A percentile compares a stretch with the other conserved stretches of the same genome.
These are phyloP conservation scores for Melanotaenia nigrans DNA, from an alignment of 2,797 vertebrate species.

Conservation along the genomic window DNA sequence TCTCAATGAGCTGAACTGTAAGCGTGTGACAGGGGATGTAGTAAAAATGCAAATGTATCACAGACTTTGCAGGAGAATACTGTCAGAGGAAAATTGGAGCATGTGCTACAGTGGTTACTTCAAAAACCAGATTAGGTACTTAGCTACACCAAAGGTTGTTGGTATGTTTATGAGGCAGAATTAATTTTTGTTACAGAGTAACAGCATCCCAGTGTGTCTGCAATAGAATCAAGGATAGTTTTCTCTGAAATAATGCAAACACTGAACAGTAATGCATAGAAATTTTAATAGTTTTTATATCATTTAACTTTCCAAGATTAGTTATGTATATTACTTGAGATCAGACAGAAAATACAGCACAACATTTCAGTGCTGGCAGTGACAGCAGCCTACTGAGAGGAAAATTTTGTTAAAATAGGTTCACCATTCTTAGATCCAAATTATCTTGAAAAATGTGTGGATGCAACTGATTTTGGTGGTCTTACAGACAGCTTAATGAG, in stretches of 20 bases:
- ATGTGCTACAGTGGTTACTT: conserved; percentile 30
- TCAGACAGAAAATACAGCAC: conserved; percentile 26
- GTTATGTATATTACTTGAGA: conserved; percentile 16
- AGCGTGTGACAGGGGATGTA: conserved; percentile 60
- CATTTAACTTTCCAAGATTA: conserved; percentile 5
- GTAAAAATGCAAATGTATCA: conserved; percentile 68
- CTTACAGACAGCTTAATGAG: conserved; percentile 17
- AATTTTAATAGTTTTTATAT: conserved; percentile 1
- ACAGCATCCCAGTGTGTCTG: conserved; percentile 22
- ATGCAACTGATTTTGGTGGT: not conserved
- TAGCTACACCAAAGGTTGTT: conserved; percentile 40
- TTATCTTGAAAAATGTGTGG: conserved; percentile 56
- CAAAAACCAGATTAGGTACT: conserved; percentile 58
- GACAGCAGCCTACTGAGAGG: not conserved
- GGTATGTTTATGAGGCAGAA: conserved; percentile 37
- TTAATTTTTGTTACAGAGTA: conserved; percentile 36
- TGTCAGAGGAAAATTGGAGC: conserved; percentile 49
- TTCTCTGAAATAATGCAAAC: conserved; percentile 3
- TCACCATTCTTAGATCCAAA: conserved; percentile 21
- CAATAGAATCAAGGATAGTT: conserved; percentile 20
- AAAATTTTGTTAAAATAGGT: conserved; percentile 16
- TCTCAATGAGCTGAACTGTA: conserved; percentile 64
- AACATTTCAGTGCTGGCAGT: conserved; percentile 18
- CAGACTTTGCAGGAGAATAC: conserved; percentile 38
- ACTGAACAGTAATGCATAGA: conserved; percentile 18